These are phyloP conservation scores for Gracilinanus agilis DNA, from an alignment of 2,113 vertebrate species.

Conservation along the genomic window DNA sequence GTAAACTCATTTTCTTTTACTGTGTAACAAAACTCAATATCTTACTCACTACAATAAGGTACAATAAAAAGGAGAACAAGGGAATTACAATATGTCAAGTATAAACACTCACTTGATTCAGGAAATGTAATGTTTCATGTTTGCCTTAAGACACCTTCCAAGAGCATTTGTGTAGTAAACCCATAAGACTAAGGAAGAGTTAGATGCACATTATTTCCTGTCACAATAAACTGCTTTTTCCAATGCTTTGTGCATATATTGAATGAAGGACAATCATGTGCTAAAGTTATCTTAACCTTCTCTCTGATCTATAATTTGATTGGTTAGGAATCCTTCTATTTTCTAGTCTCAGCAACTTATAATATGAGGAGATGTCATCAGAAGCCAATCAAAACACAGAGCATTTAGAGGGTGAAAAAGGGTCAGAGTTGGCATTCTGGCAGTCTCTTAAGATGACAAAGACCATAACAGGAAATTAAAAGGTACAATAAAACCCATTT, in stretches of 20 bases:
- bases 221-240: conserved; percentile 54
- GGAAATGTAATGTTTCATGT: neutral
- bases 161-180: conserved; percentile 28
- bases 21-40: conserved; percentile 84
- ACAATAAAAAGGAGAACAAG: conserved; percentile 69
- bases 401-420: conserved; percentile 37
- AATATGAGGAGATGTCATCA: conserved; percentile 62
- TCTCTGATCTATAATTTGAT: conserved; percentile 72
- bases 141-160: conserved; percentile 70
- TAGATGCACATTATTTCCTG: conserved; percentile 79
- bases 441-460: neutral
- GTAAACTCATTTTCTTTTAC: conserved; percentile 80
- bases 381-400: conserved; percentile 61
- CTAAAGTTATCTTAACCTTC: conserved; percentile 69
- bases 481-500: neutral
- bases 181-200: conserved; percentile 62
- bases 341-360: conserved; percentile 69
- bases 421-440: neutral
- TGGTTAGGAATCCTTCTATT: conserved; percentile 58
- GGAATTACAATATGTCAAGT: conserved; percentile 41
- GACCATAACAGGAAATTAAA: conserved; percentile 7
- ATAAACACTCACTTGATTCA: neutral
- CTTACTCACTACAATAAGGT: conserved; percentile 70
- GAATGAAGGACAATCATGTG: conserved; percentile 64
- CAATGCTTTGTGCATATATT: conserved; percentile 54